Evolutionary conservation across 2,888 invertebrate genomes (phyloP), one percentile per base, ranked within the genome.

Genomic region (Frankliniella fusca): DNA sequence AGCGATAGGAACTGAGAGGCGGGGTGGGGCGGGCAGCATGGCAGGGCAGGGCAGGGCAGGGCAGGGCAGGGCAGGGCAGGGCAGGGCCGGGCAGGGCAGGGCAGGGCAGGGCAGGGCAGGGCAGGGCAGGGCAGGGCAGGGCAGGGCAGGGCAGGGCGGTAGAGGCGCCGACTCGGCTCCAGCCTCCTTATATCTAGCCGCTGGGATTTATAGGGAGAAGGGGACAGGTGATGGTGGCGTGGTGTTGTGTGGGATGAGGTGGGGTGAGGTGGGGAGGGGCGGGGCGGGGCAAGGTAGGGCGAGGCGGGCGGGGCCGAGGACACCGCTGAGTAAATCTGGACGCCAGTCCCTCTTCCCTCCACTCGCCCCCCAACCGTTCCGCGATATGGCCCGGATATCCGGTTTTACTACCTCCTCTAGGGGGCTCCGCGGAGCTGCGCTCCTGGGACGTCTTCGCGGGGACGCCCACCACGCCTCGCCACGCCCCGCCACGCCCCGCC

Each of bases 361-460:
- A 54, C 54, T 54, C 54, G 15, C 15, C 18, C 61, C 61, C 61
- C 61, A 15, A 10, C 27, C 27, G 23, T 76, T 20, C 70, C 70
- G 23, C 70, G 70, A 76, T 76, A 76, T 76, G 70, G 27, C 70
- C 38, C 70, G 70, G 70, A 76, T 76, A 76, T 76, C 70, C 70
- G 70, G 70, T 76, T 76, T 76, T 76, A 76, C 70, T 76, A 76
- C 70, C 70, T 76, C 38, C 38, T 38, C 38, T 38, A 38, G 3
- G 38, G 38, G 38, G 38, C 38, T 38, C 38, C 38, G 38, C 38
- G 38, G 38, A 38, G 38, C 38, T 38, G 38, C 38, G 38, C 38
- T 38, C 38, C 38, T 38, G 38, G 38, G 38, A 38, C 38, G 38
- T 38, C 38, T 38, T 38, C 38, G 38, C 38, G 38, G 38, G 38